These are phyloP conservation scores for Muricea muricata DNA, from an alignment of 92 coral and sea anemone species.

Conservation along the genomic window DNA sequence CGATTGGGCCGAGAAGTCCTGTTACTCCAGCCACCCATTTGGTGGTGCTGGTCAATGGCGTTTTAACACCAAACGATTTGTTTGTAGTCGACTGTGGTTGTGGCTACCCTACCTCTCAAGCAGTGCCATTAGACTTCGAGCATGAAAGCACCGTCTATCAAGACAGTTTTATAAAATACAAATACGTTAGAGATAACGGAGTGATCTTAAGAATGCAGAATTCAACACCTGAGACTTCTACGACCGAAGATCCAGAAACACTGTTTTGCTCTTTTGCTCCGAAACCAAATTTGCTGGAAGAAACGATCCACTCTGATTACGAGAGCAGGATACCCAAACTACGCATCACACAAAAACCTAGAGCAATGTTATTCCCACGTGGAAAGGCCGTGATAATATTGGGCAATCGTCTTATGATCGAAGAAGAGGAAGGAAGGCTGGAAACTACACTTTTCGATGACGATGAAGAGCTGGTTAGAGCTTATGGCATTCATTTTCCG, in stretches of 20 bases:
- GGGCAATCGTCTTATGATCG: background rate
- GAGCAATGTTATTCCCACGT: slow-evolving; percentile 7
- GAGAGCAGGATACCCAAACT: no score
- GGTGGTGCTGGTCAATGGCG: background rate
- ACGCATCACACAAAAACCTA: background rate
- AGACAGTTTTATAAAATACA: slow-evolving; percentile 19
- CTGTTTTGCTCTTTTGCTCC: no score
- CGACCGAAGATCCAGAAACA: no score
- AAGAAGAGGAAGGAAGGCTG: background rate
- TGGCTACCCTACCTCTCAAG: slow-evolving; percentile 9
- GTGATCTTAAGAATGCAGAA: background rate
- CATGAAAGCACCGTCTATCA: background rate
- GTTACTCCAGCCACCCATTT: background rate
- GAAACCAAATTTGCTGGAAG: no score
- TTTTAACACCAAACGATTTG: background rate
- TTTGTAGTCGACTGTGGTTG: slow-evolving; percentile 12
- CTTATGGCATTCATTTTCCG: background rate
- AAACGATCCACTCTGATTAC: no score
- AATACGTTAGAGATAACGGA: background rate
- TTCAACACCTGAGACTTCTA: no score
- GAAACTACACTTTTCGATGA: background rate
- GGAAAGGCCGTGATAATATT: background rate
- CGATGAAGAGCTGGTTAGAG: background rate
- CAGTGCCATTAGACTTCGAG: slow-evolving; percentile 4
- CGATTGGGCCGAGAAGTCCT: background rate